phyloP scores from a whole-genome alignment of 1,140 invertebrate genomes.

The Tenebrio molitor region DNA sequence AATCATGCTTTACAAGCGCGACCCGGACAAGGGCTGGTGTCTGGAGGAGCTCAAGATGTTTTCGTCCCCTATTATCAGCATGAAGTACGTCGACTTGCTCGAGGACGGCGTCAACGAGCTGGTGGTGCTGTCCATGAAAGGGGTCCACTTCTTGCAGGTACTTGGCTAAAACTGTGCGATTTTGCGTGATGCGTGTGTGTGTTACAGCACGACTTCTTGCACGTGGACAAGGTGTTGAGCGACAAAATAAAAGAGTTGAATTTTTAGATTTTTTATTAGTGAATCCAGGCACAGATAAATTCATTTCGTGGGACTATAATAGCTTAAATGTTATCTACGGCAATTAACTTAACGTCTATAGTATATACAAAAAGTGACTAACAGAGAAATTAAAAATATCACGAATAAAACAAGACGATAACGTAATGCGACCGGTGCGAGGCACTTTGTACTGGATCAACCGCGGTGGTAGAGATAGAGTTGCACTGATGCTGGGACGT shows the following conservation, averaged over 20 bases:
- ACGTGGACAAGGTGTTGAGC: not conserved
- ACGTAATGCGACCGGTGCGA: conserved; percentile 5
- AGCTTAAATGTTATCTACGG: conserved; percentile 56
- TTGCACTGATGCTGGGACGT: not conserved
- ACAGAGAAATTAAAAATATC: conserved; percentile 49
- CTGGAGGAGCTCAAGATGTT: conserved; percentile 70
- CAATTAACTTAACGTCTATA: conserved; percentile 47
- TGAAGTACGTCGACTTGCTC: conserved; percentile 77
- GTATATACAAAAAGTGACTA: conserved; percentile 54
- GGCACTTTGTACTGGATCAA: conserved; percentile 16
- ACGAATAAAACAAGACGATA: conserved; percentile 28
- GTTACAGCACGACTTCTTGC: conserved; percentile 7
- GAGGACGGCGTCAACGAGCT: conserved; percentile 80
- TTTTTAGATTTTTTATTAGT: conserved; percentile 63
- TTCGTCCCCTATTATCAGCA: conserved; percentile 74
- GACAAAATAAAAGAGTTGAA: conserved; percentile 39
- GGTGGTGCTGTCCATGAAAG: conserved; percentile 76
- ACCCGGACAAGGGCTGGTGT: conserved; percentile 66
- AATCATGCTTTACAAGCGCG: conserved; percentile 73
- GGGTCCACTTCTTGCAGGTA: conserved; percentile 79
- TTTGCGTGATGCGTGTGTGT: no score
- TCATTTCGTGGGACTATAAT: conserved; percentile 63
- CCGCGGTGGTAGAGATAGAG: not conserved
- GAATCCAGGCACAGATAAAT: conserved; percentile 67
- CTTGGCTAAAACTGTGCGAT: no score